Conservation (phyloP, 2,113 vertebrate genomes). For the Rhea pennata region DNA sequence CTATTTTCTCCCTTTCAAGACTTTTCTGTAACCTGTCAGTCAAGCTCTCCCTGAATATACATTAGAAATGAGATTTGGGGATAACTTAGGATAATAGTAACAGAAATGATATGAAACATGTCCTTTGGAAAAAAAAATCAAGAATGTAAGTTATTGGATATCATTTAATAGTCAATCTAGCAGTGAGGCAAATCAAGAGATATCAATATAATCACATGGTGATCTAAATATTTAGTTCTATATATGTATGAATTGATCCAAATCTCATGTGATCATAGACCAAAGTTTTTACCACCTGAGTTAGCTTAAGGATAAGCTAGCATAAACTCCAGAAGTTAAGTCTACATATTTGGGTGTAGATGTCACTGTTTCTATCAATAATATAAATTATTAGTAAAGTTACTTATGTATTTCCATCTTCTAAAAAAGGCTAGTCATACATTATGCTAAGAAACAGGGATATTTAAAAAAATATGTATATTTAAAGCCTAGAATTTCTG, state of each 20-base stretch:
- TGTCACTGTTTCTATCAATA: background rate
- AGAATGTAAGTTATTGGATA: background rate
- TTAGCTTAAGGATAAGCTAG: background rate
- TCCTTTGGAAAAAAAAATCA: too few relatives aligned
- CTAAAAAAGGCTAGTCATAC: background rate
- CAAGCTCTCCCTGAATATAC: background rate
- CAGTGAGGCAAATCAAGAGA: background rate
- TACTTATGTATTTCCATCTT: background rate
- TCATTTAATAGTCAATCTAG: background rate
- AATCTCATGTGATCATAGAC: background rate
- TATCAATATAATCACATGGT: background rate
- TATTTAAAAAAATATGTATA: background rate
- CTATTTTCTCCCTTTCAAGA: background rate
- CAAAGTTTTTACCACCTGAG: background rate
- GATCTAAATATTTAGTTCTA: background rate
- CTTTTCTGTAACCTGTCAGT: background rate
- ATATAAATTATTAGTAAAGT: background rate
- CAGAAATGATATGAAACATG: background rate
- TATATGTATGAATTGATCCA: background rate
- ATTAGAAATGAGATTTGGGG: background rate
- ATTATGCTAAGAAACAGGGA: background rate
- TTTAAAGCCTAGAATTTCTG: background rate
- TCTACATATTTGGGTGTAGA: background rate
- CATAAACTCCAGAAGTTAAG: background rate
- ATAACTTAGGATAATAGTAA: background rate